Evolutionary conservation across 92 coral and sea anemone genomes (phyloP), one percentile per base, ranked within the genome.

Genomic region (Bergia puertoricense): DNA sequence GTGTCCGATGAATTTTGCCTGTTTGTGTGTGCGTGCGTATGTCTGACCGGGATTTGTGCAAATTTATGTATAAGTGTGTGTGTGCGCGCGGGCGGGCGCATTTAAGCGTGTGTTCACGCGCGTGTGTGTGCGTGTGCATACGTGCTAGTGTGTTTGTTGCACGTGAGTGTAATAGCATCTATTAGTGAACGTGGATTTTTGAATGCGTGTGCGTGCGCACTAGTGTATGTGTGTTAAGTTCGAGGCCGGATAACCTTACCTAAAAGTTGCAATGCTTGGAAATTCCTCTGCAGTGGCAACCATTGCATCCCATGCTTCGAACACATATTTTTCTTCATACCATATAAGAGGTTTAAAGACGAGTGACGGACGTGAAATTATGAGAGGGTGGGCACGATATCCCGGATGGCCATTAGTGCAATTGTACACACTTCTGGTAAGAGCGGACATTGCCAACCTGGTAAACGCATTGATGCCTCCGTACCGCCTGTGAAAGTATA

Each of bases 291-390:
- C 94, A 50, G 90, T 90, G 37, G 88, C 36, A 69, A 94, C 84
- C 89, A 96, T 41, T 18, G 86, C 86, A 76, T 91, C 95, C 97
- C 96, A 96, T 9, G 98, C 96, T 68, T 90, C 72, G 78, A 88
- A 91, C 22, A 96, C 91, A 89, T 76, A 92, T 37, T 89, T 91
- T 16, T 93, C 90, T 8, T 86, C 78, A 85, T 94, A 94, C 98
- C 98, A 96, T 54, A 90, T 84, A 80, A 87, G 90, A 43, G 93
- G 94, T 16, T 67, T 45, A 36, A 91, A 77, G 5, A 74, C 43
- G 50, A 96, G 91, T 39, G 95, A 91, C 14, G 98, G 98, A 8
- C 81, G 88, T 71, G 74, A 78, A 0, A 93, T 93, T 11, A 93
- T 89, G 13, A 94, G 92, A 20, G 98, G 89, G 18, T 76, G 80